Conservation (phyloP, 2,888 invertebrate species). For the Tholera decimalis region DNA sequence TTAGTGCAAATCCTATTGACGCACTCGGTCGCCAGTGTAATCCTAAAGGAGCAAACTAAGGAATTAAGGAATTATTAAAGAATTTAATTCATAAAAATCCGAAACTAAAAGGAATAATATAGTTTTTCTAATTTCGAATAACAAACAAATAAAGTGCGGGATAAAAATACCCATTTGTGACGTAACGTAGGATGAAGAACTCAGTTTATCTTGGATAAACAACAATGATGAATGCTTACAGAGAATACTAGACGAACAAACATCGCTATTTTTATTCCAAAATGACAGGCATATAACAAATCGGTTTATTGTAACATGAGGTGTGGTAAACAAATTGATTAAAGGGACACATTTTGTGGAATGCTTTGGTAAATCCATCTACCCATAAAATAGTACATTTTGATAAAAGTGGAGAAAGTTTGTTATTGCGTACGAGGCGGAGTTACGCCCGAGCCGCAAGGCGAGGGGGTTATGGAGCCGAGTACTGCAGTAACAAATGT, state of each 20-base stretch:
- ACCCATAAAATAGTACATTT: no score
- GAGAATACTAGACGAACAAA: conserved; percentile 29
- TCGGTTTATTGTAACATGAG: conserved; percentile 7
- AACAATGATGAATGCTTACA: conserved; percentile 51
- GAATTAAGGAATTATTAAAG: no score
- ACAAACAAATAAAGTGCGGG: conserved; percentile 64
- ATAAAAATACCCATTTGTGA: conserved; percentile 59
- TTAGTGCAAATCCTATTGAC: conserved; percentile 25
- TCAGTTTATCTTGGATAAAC: conserved; percentile 61
- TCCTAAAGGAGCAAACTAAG: not conserved
- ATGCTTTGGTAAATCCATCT: not conserved
- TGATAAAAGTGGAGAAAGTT: no score
- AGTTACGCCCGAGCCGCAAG: no score
- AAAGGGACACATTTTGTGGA: not conserved
- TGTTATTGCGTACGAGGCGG: no score
- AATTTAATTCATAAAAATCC: conserved; percentile 40
- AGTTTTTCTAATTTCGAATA: conserved; percentile 53
- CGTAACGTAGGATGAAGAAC: conserved; percentile 59
- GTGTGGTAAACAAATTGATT: conserved; percentile 17
- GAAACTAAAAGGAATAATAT: conserved; percentile 34
- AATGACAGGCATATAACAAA: conserved; percentile 12
- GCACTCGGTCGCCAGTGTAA: conserved; percentile 1
- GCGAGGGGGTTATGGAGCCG: no score
- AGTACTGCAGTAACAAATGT: no score
- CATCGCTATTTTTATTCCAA: conserved; percentile 26